Conservation (phyloP, 2,888 invertebrate species). For the Acleris sparsana region DNA sequence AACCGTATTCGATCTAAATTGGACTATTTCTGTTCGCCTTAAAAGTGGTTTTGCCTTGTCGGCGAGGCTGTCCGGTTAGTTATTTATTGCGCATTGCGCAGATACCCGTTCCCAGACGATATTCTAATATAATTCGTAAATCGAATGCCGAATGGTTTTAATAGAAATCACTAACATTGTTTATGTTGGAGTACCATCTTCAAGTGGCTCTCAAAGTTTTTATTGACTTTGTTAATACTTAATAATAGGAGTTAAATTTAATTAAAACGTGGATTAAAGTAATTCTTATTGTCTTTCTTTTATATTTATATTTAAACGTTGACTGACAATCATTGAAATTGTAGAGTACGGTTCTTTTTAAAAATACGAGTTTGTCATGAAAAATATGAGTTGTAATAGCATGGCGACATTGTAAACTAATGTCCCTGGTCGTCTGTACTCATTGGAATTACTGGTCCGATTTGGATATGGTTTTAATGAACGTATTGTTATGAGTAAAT, state of each 20-base stretch:
- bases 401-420: neutral
- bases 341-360: neutral
- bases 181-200: slow-evolving; percentile 71
- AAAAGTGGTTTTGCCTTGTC: slow-evolving; percentile 37
- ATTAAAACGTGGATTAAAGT: no score
- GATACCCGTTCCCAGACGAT: slow-evolving; percentile 72
- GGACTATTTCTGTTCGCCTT: slow-evolving; percentile 44
- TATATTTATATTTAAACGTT: no score
- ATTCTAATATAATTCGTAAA: slow-evolving; percentile 75
- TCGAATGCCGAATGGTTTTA: slow-evolving; percentile 77
- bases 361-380: neutral
- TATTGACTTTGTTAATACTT: neutral
- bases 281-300: no score
- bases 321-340: no score
- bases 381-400: no score
- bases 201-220: slow-evolving; percentile 66
- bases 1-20: slow-evolving; percentile 40
- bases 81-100: slow-evolving; percentile 78
- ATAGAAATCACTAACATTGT: slow-evolving; percentile 81
- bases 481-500: no score
- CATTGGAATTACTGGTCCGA: no score
- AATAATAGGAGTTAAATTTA: no score
- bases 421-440: neutral
- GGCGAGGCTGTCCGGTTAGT: slow-evolving; percentile 50
- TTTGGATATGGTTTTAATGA: no score